A percentile compares a stretch with the other conserved stretches of the same genome.
Conservation (phyloP, 2,797 vertebrate species). For the Channallabes apus region DNA sequence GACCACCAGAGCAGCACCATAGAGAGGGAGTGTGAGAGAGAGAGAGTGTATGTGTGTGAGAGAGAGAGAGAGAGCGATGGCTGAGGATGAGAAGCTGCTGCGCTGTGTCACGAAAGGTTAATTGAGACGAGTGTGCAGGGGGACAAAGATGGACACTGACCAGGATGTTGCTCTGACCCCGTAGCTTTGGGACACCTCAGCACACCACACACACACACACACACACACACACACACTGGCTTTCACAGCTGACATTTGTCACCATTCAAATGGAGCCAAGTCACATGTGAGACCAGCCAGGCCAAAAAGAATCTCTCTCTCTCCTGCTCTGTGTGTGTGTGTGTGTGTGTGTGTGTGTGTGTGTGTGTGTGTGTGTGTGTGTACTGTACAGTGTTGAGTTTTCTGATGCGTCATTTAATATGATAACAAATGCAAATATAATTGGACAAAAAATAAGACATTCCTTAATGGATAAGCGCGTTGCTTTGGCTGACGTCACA, state of each 20-base stretch:
- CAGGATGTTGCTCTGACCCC: conserved; percentile 52
- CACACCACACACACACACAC: conserved; percentile 2
- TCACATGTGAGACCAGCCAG: conserved; percentile 36
- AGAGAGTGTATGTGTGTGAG: neutral
- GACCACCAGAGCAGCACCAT: conserved; percentile 23
- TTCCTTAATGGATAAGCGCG: no score
- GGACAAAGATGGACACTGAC: conserved; percentile 42
- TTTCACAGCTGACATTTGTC: conserved; percentile 52
- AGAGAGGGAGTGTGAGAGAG: neutral
- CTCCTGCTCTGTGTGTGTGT: neutral
- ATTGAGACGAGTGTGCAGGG: conserved; percentile 34
- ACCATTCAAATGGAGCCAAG: conserved; percentile 13
- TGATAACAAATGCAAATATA: no score
- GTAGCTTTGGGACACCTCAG: conserved; percentile 35
- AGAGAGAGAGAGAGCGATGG: neutral
- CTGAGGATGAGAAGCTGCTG: conserved; percentile 36
- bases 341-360: no score
- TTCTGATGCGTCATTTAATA: no score
- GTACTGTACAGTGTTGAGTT: no score
- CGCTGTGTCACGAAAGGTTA: conserved; percentile 54
- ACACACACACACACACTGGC: conserved; percentile 15
- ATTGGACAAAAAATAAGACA: no score
- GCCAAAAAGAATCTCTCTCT: conserved; percentile 25
- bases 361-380: no score
- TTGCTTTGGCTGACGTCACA: neutral